These are phyloP conservation scores for Prunella fulvescens DNA, from an alignment of 2,113 vertebrate genomes.

Conservation along the genomic window DNA sequence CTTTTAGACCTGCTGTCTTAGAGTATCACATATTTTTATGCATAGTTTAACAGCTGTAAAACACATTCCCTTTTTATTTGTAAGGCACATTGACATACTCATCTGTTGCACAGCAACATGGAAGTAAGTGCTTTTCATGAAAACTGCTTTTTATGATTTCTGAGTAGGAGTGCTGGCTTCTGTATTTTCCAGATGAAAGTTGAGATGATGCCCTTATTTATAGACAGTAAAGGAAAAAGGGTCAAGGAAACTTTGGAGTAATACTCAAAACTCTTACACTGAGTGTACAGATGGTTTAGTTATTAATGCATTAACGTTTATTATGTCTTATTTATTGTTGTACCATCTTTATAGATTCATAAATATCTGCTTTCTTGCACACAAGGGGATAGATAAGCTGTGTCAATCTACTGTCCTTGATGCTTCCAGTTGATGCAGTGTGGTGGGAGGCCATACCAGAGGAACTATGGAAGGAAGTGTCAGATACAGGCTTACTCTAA, in stretches of 20 bases:
- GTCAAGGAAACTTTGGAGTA: background rate
- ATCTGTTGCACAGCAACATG: conserved; percentile 36
- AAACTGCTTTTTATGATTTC: conserved; percentile 28
- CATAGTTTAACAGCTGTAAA: conserved; percentile 27
- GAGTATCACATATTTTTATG: background rate
- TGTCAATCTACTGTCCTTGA: background rate
- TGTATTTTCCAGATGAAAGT: conserved; percentile 29
- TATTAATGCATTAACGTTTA: background rate
- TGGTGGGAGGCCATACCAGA: background rate
- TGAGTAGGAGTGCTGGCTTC: conserved; percentile 21
- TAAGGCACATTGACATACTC: background rate
- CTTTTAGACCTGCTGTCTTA: background rate
- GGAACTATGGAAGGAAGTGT: background rate
- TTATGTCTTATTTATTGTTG: background rate
- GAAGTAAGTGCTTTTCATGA: conserved; percentile 5
- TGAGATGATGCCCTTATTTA: background rate
- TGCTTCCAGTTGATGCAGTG: background rate
- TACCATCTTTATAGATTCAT: background rate
- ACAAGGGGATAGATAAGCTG: background rate
- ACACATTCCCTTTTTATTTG: conserved; percentile 22
- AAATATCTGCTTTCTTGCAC: background rate
- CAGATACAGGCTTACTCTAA: background rate
- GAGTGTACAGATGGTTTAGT: background rate
- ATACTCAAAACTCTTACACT: background rate
- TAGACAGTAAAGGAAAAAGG: background rate